Conservation (phyloP, 2,113 vertebrate genomes). For the Nematolebias whitei region DNA sequence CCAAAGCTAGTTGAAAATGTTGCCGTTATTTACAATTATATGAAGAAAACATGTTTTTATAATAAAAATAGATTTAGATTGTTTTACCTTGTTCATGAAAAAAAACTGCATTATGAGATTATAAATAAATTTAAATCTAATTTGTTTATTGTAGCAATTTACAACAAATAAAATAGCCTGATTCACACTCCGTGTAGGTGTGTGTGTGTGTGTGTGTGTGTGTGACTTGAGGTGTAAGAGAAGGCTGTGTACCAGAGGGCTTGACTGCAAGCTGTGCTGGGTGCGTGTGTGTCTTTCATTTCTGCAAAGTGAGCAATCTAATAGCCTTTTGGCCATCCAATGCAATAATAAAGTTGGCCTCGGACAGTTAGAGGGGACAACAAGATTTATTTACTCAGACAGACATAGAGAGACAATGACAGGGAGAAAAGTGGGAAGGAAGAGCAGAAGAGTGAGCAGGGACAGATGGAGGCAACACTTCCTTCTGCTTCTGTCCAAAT, state of each 20-base stretch:
- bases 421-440: background rate
- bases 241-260: conserved; percentile 28
- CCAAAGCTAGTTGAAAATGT: no score
- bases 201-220: conserved; percentile 7
- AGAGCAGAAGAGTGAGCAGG: conserved; percentile 10
- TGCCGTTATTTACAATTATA: no score
- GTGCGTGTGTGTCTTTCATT: conserved; percentile 33
- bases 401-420: conserved; percentile 11
- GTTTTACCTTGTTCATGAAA: no score
- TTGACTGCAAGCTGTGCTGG: conserved; percentile 30
- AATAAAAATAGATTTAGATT: no score
- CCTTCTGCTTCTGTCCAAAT: conserved; percentile 36
- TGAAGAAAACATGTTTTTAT: no score
- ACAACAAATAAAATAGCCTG: conserved; percentile 13
- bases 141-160: conserved; percentile 11
- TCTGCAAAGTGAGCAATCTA: conserved; percentile 43
- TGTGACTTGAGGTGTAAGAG: conserved; percentile 33
- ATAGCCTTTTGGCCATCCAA: conserved; percentile 44
- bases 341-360: conserved; percentile 47
- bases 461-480: conserved; percentile 51
- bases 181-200: conserved; percentile 11
- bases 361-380: conserved; percentile 41
- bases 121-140: no score
- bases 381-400: conserved; percentile 34
- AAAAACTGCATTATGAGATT: no score